These are phyloP conservation scores for Drosophila jambulina DNA, from an alignment of 1,140 invertebrate genomes.

Conservation along the genomic window DNA sequence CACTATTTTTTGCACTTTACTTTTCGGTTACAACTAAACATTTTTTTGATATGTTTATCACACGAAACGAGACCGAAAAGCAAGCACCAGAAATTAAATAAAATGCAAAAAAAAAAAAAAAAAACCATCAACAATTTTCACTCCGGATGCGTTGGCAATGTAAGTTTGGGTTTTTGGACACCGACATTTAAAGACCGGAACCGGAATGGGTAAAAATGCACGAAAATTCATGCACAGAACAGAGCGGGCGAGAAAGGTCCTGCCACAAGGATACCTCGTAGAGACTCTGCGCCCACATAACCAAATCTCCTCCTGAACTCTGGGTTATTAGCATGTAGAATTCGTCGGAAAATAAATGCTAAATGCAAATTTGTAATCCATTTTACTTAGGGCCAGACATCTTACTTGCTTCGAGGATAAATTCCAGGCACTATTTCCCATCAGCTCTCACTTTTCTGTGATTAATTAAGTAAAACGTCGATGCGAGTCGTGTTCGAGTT, in stretches of 20 bases:
- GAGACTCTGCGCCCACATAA: too few relatives aligned
- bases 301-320: neutral
- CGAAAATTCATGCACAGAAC: constrained; percentile 3
- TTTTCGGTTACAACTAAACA: constrained; percentile 43
- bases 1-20: constrained; percentile 23
- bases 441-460: constrained; percentile 5
- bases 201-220: constrained; percentile 11
- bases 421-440: neutral
- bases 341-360: neutral
- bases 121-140: constrained; percentile 21
- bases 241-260: too few relatives aligned
- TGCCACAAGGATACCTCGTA: neutral
- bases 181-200: constrained; percentile 53
- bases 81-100: constrained; percentile 27
- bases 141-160: constrained; percentile 44
- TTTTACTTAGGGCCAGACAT: neutral
- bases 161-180: constrained; percentile 37
- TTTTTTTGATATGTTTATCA: constrained; percentile 54
- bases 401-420: neutral
- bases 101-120: constrained; percentile 1
- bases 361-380: constrained; percentile 5
- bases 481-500: neutral
- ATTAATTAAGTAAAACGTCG: constrained; percentile 35
- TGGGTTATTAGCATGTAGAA: neutral
- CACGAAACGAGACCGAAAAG: constrained; percentile 23